Evolutionary conservation across 2,113 vertebrate genomes (phyloP), one percentile per base, ranked within the genome.

Genomic region (Eidolon helvum): DNA sequence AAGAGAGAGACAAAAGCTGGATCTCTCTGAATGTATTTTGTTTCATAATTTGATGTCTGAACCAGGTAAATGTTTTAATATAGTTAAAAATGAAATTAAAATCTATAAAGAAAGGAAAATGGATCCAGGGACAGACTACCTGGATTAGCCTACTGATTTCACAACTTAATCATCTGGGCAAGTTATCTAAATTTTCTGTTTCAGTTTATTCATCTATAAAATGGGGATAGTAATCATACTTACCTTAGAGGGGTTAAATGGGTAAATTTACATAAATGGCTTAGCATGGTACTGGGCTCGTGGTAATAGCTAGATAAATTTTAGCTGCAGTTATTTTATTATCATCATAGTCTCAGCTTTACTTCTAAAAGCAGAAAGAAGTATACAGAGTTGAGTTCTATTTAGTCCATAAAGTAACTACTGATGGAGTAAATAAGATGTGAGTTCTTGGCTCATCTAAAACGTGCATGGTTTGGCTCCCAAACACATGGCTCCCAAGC

Each of bases 331-430:
- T 87, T 93, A 95, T 91, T 91, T 93, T 93, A 77, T 74, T 75
- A 94, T 53, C 28, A 87, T 55, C 5, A 77, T 50, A 63, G 53
- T 79, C 40, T 90, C 72, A 74, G 65, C n/a, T 48, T 94, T 87
- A 35, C 16, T 63, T 90, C 48, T 92, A 90, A 96, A 95, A 92
- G 66, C 59, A 96, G 24, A 85, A 96, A 87, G 26, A 91, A 85
- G 19, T 84, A 93, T 28, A n/a, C n/a, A 40, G 28, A 86, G 66
- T 33, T 72, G 43, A 97, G 33, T 43, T 95, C 24, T 75, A 85
- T 63, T 26, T 71, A 93, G 78, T 91, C 30, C 53, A 93, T 55
- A 88, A 89, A 93, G 26, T 82, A 95, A 93, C 59, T 75, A 24
- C 33, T 88, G 45, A 74, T 65, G 24, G 18, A 40, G 16, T 93